These are phyloP conservation scores for Falco cherrug DNA, from an alignment of 2,797 vertebrate genomes.

Conservation along the genomic window DNA sequence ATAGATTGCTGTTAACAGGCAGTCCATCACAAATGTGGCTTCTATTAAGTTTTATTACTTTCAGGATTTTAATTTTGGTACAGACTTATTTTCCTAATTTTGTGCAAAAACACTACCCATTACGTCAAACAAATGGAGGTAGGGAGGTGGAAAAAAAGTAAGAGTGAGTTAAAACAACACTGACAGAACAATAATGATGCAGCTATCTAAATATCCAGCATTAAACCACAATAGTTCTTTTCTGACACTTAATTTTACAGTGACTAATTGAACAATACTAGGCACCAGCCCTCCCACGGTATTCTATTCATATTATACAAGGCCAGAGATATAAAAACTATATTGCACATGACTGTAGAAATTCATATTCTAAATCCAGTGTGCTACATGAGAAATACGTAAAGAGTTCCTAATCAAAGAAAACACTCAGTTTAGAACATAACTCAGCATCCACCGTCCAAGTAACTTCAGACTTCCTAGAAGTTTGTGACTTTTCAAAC, in stretches of 20 bases:
- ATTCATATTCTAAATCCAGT: not conserved
- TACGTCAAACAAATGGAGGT: not conserved
- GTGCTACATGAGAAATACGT: not conserved
- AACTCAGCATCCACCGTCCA: not conserved
- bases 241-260: not conserved
- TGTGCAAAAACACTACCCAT: not conserved
- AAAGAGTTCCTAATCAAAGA: not conserved
- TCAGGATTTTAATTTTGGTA: conserved; percentile 26
- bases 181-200: not conserved
- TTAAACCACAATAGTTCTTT: not conserved
- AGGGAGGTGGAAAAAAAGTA: not conserved
- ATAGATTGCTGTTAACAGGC: not conserved
- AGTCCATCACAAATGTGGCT: conserved; percentile 21
- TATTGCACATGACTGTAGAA: not conserved
- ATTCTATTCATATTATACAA: not conserved
- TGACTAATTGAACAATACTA: not conserved
- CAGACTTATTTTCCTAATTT: conserved; percentile 18
- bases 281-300: not conserved
- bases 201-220: not conserved
- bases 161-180: not conserved
- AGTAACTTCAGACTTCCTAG: not conserved
- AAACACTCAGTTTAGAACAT: not conserved
- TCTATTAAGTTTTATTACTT: conserved; percentile 25
- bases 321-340: not conserved
- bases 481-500: not conserved